Evolutionary conservation across 2,888 invertebrate genomes (phyloP).

Genomic region (Anorthoa munda): DNA sequence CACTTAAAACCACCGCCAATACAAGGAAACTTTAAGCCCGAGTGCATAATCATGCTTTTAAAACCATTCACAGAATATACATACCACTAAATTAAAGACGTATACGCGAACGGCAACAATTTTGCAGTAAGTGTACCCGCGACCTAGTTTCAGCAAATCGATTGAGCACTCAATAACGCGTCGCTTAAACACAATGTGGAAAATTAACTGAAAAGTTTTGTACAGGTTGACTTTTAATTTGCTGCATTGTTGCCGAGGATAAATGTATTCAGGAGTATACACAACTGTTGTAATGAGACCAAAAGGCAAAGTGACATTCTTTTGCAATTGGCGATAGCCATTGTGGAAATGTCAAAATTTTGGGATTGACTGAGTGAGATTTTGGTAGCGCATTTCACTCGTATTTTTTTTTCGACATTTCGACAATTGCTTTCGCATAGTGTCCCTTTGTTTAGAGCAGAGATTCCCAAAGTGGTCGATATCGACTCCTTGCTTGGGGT

Average conservation of each 20-base stretch:
- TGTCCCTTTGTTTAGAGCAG: too few species aligned
- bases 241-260: background rate
- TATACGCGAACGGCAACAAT: constrained; percentile 41
- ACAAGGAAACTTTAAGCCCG: constrained; percentile 26
- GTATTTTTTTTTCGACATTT: too few species aligned
- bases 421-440: too few species aligned
- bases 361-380: too few species aligned
- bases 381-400: too few species aligned
- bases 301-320: background rate
- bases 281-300: background rate
- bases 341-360: too few species aligned
- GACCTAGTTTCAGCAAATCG: constrained; percentile 77
- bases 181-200: constrained; percentile 73
- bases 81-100: constrained; percentile 44
- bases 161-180: constrained; percentile 74
- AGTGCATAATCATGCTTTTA: constrained; percentile 49
- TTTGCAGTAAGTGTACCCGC: constrained; percentile 46
- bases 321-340: too few species aligned
- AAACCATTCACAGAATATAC: constrained; percentile 31
- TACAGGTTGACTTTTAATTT: background rate
- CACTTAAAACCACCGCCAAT: constrained; percentile 6
- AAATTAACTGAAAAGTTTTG: constrained; percentile 67
- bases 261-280: background rate
- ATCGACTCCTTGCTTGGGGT: too few species aligned
- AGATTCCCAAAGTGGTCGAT: too few species aligned